A percentile compares a stretch with the other conserved stretches of the same genome.
Evolutionary conservation across 64 coral and sea anemone genomes (phyloP).

Genomic region (Platygyra sinensis): DNA sequence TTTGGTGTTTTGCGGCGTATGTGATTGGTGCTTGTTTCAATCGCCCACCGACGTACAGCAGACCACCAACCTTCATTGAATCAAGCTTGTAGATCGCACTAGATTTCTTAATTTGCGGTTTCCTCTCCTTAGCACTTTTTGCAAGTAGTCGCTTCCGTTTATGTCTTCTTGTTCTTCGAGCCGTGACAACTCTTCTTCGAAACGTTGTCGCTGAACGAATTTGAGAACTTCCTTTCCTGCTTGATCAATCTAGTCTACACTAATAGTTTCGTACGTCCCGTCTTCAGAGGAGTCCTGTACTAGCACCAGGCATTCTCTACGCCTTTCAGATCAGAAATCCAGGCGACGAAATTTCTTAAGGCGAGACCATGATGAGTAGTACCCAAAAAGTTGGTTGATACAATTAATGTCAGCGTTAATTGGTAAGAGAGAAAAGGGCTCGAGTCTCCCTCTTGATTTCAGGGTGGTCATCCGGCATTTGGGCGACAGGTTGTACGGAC

Average conservation of each 20-base stretch:
- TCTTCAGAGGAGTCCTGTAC: neutral
- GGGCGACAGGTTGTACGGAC: neutral
- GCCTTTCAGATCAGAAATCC: neutral
- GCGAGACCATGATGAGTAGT: slow-evolving; percentile 25
- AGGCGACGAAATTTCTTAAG: slow-evolving; percentile 31
- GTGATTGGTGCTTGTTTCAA: neutral
- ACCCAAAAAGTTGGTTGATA: neutral
- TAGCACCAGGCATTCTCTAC: neutral
- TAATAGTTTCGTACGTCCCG: no score
- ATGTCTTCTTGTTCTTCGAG: neutral
- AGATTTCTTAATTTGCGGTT: slow-evolving; percentile 20
- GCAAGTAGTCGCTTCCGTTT: neutral
- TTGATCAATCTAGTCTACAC: neutral
- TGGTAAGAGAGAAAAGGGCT: neutral
- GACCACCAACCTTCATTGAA: slow-evolving; percentile 9
- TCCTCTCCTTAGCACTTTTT: neutral
- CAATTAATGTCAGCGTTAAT: neutral
- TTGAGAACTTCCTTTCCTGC: slow-evolving; percentile 32
- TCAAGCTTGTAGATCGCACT: slow-evolving; percentile 37
- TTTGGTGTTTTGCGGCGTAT: slow-evolving; percentile 49
- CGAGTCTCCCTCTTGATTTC: slow-evolving; percentile 13
- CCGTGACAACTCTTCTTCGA: neutral
- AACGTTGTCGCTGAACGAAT: slow-evolving; percentile 19
- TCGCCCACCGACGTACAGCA: slow-evolving; percentile 34
- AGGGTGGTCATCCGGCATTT: slow-evolving; percentile 17